Evolutionary conservation across 2,113 vertebrate species (phyloP), one percentile per base, ranked within the genome.

Genomic region (Corythornis cristatus): DNA sequence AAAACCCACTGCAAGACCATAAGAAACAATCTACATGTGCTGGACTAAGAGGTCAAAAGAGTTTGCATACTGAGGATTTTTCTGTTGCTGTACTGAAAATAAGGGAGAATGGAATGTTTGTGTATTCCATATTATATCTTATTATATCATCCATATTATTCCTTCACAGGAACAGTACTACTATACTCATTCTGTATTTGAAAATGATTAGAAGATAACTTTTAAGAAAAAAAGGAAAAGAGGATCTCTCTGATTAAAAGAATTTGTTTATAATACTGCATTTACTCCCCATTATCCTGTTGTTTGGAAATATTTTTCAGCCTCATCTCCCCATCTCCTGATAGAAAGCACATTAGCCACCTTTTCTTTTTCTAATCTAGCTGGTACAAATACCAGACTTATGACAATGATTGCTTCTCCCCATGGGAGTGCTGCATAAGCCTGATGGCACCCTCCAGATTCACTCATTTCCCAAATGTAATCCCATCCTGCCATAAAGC

Each of bases 401-500:
- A 21, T 10, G 19, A 4, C 51, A 91, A 66, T 8, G 23, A 82
- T 75, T 72, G 51, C n/a, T 80, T 85, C 57, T 85, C 78, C 74
- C 66, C 7, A 23, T 8, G 78, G 88, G 81, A 90, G 65, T 71
- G 62, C 90, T 65, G 48, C 58, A 11, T 6, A 21, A 86, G 46
- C 74, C 75, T 45, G 86, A 72, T 16, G 8, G 88, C 93, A 66
- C 80, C 93, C 89, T 29, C 75, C 3, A 62, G 73, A 56, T 57
- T 83, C 2, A 3, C 80, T 67, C 65, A 3, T 74, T 75, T 56
- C 92, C 96, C 79, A n/a, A 60, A 43, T 72, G 94, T 85, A 89
- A 96, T 91, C 83, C 85, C 96, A 80, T 85, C 90, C 10, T 3
- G 9, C 86, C 74, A 42, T 58, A 79, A 61, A 85, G 28, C 19